A percentile compares a stretch with the other conserved stretches of the same genome.
These are phyloP conservation scores for Mustela erminea DNA, from an alignment of 2,797 vertebrate species.

Conservation along the genomic window DNA sequence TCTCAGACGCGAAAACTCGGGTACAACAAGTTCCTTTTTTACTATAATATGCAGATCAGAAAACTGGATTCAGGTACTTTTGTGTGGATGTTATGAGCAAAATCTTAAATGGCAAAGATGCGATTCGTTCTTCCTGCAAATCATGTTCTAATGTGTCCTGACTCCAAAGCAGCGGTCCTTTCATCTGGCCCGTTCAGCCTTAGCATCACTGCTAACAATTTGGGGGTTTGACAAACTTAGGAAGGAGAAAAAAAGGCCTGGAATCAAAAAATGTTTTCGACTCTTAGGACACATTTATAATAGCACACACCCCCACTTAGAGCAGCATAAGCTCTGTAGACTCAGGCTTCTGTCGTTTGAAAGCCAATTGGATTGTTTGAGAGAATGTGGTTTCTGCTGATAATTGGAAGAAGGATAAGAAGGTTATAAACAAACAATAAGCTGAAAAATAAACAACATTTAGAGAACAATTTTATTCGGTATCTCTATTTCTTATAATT, in stretches of 20 bases:
- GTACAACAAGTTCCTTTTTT: background rate
- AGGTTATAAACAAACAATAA: constrained; percentile 72
- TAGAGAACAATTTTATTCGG: constrained; percentile 67
- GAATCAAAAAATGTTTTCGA: constrained; percentile 25
- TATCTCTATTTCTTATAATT: constrained; percentile 77
- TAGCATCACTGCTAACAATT: background rate
- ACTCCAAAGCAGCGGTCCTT: background rate
- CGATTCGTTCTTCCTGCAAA: background rate
- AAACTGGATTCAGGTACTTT: background rate
- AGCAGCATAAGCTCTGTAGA: constrained; percentile 30
- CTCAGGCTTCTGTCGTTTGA: constrained; percentile 51
- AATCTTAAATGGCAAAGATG: background rate
- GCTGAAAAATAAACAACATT: constrained; percentile 59
- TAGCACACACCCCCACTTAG: background rate
- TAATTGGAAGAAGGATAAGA: constrained; percentile 77
- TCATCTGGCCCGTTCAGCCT: background rate
- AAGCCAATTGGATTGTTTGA: constrained; percentile 68
- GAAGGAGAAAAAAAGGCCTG: background rate
- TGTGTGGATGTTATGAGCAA: background rate
- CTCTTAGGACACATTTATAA: background rate
- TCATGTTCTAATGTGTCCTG: background rate
- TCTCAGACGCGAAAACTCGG: no score
- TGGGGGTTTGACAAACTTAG: background rate
- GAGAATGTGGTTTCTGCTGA: constrained; percentile 80
- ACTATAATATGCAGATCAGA: background rate